A percentile compares a stretch with the other conserved stretches of the same genome.
phyloP scores from a whole-genome alignment of 92 coral and sea anemone genomes.

The Anthopleura xanthogrammica region DNA sequence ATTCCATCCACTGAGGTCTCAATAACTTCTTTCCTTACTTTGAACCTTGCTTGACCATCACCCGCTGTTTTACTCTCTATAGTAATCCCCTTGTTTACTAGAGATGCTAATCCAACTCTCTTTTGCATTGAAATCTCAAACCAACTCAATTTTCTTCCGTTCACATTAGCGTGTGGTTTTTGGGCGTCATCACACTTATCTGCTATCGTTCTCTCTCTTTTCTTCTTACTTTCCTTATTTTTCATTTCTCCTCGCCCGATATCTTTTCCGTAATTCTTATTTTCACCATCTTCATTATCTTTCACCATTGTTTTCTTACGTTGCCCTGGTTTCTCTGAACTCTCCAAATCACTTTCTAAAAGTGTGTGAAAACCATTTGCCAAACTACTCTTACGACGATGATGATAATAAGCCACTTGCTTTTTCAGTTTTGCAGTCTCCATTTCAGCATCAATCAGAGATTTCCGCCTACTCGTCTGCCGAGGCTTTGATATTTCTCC shows the following conservation, averaged over 20 bases:
- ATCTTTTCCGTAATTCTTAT: neutral
- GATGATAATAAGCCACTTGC: neutral
- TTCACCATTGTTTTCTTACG: neutral
- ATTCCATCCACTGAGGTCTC: neutral
- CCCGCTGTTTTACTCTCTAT: neutral
- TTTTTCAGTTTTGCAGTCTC: neutral
- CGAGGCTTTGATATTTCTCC: too few relatives aligned
- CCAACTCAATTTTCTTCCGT: neutral
- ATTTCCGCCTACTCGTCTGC: neutral
- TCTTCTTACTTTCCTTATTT: neutral
- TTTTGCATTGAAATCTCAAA: neutral
- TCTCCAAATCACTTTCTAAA: neutral
- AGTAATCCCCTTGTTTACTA: neutral
- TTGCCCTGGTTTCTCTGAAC: neutral
- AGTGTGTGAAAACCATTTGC: neutral
- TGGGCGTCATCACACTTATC: too few relatives aligned
- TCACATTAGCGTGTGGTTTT: neutral
- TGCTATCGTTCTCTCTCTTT: neutral
- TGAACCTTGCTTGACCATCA: neutral
- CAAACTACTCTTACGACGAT: neutral
- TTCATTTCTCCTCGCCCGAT: neutral
- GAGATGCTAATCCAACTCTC: neutral
- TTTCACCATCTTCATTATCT: neutral
- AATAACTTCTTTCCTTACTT: neutral
- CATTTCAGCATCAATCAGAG: neutral